Conservation (phyloP, 2,888 invertebrate species). For the Leptopilina syphax region DNA sequence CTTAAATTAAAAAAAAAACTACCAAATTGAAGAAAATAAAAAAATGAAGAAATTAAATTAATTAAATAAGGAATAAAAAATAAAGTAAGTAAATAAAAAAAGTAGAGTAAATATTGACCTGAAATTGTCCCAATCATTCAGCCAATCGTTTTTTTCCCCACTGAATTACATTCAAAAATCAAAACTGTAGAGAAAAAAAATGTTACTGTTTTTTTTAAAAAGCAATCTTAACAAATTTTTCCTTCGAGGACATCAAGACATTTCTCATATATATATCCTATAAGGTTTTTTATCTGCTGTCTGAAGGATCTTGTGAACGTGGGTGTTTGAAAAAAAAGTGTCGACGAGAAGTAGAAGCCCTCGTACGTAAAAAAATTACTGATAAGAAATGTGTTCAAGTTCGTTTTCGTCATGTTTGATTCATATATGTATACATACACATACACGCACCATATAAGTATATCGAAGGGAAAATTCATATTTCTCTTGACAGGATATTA, state of each 20-base stretch:
- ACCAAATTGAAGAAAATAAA: too few species aligned
- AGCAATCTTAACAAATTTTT: not conserved
- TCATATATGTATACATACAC: not conserved
- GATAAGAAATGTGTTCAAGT: slow-evolving; percentile 38
- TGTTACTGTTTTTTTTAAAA: too few species aligned
- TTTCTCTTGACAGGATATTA: not conserved
- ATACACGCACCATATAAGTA: too few species aligned
- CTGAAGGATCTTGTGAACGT: slow-evolving; percentile 22
- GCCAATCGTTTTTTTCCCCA: too few species aligned
- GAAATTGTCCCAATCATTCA: too few species aligned
- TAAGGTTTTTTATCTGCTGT: slow-evolving; percentile 8
- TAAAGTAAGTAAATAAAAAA: too few species aligned
- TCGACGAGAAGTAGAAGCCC: slow-evolving; percentile 27
- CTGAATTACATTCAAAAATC: too few species aligned
- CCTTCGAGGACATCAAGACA: not conserved
- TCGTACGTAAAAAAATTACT: slow-evolving; percentile 22
- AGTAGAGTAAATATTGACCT: too few species aligned
- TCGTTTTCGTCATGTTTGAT: slow-evolving; percentile 32
- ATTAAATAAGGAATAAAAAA: too few species aligned
- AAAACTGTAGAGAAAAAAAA: too few species aligned
- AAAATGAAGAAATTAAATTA: too few species aligned
- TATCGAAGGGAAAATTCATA: slow-evolving; percentile 30
- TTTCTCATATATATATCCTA: slow-evolving; percentile 12
- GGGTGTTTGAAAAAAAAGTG: slow-evolving; percentile 1
- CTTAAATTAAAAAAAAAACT: too few species aligned